Percentiles rank a stretch among this genome's conserved stretches.
Conservation (phyloP, 2,888 invertebrate genomes). For the Heliconius ethilla region DNA sequence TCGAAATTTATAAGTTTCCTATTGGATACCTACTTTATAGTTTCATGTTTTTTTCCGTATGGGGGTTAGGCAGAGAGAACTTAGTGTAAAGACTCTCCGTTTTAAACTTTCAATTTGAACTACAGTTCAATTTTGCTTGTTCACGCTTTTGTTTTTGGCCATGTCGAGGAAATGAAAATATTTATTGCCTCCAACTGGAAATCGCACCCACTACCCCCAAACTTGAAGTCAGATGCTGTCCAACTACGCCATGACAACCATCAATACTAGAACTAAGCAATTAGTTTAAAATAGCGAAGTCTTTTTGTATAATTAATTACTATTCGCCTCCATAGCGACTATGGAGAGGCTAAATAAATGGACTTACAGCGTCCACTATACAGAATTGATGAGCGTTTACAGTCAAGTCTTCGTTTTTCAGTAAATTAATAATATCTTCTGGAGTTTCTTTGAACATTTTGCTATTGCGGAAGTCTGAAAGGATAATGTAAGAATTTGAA, state of each 20-base stretch:
- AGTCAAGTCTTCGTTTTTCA: slow-evolving; percentile 85
- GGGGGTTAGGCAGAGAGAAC: neutral
- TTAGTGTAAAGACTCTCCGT: neutral
- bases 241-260: too few species aligned
- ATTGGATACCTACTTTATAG: neutral
- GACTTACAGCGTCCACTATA: slow-evolving; percentile 82
- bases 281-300: neutral
- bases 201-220: too few species aligned
- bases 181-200: too few species aligned
- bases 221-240: too few species aligned
- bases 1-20: neutral
- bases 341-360: neutral
- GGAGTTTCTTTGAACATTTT: slow-evolving; percentile 85
- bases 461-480: slow-evolving; percentile 82
- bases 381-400: slow-evolving; percentile 89
- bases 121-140: neutral
- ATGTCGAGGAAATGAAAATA: neutral
- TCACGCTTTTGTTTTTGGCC: neutral
- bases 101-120: neutral
- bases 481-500: neutral
- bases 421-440: slow-evolving; percentile 78
- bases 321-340: too few species aligned
- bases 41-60: neutral
- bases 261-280: too few species aligned
- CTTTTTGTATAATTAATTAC: too few species aligned